Evolutionary conservation across 53 echinoderm and acorn worm genomes (phyloP).

Genomic region (Mesocentrotus franciscanus): DNA sequence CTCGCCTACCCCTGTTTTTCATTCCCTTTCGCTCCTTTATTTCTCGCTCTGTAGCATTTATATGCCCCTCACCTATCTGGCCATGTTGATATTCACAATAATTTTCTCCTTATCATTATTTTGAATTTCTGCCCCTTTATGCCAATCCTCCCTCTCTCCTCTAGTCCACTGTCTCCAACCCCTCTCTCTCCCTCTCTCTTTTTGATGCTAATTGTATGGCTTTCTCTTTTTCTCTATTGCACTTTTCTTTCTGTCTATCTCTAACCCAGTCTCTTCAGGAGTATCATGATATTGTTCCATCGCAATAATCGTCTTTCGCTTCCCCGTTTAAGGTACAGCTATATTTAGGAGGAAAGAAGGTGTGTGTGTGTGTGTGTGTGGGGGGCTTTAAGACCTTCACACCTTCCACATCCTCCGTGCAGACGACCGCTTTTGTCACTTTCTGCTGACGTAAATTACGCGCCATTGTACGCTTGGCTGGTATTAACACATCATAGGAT

Average conservation of each 20-base stretch:
- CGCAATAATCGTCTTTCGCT: not conserved
- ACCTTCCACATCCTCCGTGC: not conserved
- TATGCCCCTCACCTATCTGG: too few species aligned
- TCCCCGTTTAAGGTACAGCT: not conserved
- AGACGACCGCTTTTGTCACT: not conserved
- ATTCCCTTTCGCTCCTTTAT: not conserved
- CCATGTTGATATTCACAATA: too few species aligned
- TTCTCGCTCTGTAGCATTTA: not conserved
- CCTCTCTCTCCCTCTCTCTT: too few species aligned
- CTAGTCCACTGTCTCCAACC: not conserved
- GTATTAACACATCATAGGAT: not conserved
- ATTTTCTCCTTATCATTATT: too few species aligned
- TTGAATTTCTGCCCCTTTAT: not conserved
- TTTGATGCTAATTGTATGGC: too few species aligned
- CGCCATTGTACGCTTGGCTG: constrained; percentile 32
- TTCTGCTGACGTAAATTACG: constrained; percentile 52
- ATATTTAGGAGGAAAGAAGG: not conserved
- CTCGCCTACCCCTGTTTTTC: not conserved
- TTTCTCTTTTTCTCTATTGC: too few species aligned
- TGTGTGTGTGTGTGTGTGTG: not conserved
- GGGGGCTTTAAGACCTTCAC: not conserved
- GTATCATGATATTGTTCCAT: not conserved
- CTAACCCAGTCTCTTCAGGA: not conserved
- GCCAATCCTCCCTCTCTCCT: not conserved
- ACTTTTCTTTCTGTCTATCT: not conserved